These are phyloP conservation scores for Ceratina calcarata DNA, from an alignment of 1,140 invertebrate species.

Conservation along the genomic window DNA sequence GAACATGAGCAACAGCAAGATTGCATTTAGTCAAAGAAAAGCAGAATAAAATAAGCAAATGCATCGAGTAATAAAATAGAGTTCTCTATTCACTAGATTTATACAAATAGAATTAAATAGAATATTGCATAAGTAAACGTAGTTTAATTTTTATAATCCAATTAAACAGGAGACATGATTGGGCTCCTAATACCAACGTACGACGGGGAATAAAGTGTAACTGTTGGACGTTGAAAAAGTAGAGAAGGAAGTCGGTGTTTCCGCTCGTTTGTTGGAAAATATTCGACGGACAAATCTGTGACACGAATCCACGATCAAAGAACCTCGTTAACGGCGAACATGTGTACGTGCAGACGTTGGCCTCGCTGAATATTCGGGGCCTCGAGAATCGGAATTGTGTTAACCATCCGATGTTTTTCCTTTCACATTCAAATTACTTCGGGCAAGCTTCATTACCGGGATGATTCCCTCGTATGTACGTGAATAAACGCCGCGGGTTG, in stretches of 20 bases:
- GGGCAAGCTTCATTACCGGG: conserved; percentile 42
- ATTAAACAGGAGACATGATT: not conserved
- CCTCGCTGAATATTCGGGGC: conserved; percentile 51
- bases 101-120: no score
- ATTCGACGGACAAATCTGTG: conserved; percentile 2
- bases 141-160: not conserved
- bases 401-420: conserved; percentile 34
- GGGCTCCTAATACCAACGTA: not conserved
- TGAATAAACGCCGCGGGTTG: conserved; percentile 15
- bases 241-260: conserved; percentile 2
- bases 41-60: no score
- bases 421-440: conserved; percentile 50
- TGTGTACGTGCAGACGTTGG: not conserved
- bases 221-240: conserved; percentile 12
- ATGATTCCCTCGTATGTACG: conserved; percentile 11
- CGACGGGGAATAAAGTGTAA: conserved; percentile 12
- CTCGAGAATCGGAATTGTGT: conserved; percentile 26
- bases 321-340: conserved; percentile 27
- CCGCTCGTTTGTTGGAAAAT: not conserved
- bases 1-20: no score
- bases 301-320: conserved; percentile 46
- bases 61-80: no score
- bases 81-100: no score
- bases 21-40: no score
- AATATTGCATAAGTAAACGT: no score